Evolutionary conservation across 2,888 invertebrate species (phyloP).

Genomic region (Aphodius granarius): DNA sequence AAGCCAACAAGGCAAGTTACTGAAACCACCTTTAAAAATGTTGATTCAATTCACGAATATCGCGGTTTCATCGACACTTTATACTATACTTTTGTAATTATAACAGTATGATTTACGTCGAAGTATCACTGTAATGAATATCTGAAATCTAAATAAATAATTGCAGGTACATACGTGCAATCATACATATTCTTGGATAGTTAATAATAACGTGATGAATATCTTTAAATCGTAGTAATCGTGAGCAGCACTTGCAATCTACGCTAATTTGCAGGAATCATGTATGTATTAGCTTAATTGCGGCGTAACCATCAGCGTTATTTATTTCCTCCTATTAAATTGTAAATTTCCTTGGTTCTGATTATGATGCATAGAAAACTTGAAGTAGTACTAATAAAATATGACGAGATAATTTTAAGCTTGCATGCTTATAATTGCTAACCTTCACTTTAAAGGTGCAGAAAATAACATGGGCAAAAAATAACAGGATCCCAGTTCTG

Average conservation of each 20-base stretch:
- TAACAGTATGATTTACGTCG: background rate
- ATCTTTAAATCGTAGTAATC: background rate
- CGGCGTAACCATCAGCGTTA: background rate
- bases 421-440: background rate
- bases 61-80: too few relatives aligned
- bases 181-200: background rate
- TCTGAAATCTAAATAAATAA: background rate
- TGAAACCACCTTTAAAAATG: too few relatives aligned
- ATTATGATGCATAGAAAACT: too few relatives aligned
- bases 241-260: background rate
- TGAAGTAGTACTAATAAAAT: background rate
- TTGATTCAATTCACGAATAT: too few relatives aligned
- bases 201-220: background rate
- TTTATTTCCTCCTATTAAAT: background rate
- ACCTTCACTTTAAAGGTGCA: too few relatives aligned
- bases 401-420: background rate
- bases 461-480: too few relatives aligned
- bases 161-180: background rate
- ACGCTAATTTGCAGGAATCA: background rate
- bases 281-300: background rate
- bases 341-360: background rate
- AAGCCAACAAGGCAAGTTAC: too few relatives aligned
- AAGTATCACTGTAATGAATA: background rate
- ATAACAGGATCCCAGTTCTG: too few relatives aligned
- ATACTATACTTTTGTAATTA: background rate